Percentiles rank a stretch among this genome's conserved stretches.
Conservation (phyloP, 2,888 invertebrate genomes). For the Lapara coniferarum region DNA sequence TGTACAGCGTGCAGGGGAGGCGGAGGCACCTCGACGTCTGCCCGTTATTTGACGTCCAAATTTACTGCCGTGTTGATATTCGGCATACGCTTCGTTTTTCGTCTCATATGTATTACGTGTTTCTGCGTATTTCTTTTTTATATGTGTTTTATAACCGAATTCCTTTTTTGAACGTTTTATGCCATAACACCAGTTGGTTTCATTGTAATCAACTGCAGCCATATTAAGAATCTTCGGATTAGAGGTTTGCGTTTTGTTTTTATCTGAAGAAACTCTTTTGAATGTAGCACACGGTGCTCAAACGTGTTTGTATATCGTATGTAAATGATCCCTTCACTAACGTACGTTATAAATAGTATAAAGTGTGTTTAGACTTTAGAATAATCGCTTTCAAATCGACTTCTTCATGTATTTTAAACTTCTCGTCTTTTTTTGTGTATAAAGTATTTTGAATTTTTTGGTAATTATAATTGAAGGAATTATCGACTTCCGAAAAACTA, state of each 20-base stretch:
- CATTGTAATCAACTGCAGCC: background rate
- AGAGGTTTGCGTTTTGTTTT: background rate
- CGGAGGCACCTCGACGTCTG: background rate
- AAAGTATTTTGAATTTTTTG: too few relatives aligned
- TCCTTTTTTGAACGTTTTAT: background rate
- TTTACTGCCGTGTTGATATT: slow-evolving; percentile 23
- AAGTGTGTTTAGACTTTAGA: too few relatives aligned
- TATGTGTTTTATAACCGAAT: background rate
- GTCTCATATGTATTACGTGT: slow-evolving; percentile 16
- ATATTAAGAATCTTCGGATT: background rate
- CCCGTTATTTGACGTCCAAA: slow-evolving; percentile 11
- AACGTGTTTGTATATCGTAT: background rate
- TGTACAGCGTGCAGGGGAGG: background rate
- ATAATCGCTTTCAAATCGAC: too few relatives aligned
- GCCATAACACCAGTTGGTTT: background rate
- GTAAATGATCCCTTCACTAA: too few relatives aligned
- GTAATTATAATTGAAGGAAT: too few relatives aligned
- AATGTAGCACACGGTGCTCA: background rate
- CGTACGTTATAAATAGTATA: too few relatives aligned
- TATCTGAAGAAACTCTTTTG: background rate
- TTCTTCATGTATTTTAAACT: too few relatives aligned
- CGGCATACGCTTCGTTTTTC: slow-evolving; percentile 13
- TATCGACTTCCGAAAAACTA: too few relatives aligned
- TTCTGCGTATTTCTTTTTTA: slow-evolving; percentile 11
- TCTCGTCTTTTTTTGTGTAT: too few relatives aligned